phyloP scores from a whole-genome alignment of 2,797 vertebrate genomes.

The Orestias chungarensis region DNA sequence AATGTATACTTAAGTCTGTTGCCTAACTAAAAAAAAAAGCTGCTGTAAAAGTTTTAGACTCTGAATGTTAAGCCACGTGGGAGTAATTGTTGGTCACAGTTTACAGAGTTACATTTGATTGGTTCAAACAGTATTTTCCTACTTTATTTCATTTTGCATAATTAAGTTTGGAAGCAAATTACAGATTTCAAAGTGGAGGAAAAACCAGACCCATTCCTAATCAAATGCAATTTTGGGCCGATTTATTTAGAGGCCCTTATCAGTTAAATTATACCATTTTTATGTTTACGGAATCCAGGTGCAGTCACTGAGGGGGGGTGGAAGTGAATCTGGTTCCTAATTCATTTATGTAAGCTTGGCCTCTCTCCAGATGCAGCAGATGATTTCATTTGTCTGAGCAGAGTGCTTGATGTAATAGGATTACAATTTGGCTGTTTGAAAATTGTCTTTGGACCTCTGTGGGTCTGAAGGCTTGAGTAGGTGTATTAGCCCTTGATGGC shows the following conservation, averaged over 20 bases:
- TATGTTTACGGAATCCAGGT: conserved; percentile 68
- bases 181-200: conserved; percentile 13
- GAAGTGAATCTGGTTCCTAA: conserved; percentile 77
- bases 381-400: conserved; percentile 78
- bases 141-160: conserved; percentile 20
- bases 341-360: conserved; percentile 80
- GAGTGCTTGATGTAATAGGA: conserved; percentile 74
- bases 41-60: conserved; percentile 19
- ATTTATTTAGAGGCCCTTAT: conserved; percentile 70
- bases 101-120: conserved; percentile 12
- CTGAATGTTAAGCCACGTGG: not conserved
- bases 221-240: conserved; percentile 42
- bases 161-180: conserved; percentile 7
- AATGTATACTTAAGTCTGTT: not conserved
- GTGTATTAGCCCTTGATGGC: conserved; percentile 55
- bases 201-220: conserved; percentile 23
- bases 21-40: conserved; percentile 11
- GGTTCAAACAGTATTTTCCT: conserved; percentile 6
- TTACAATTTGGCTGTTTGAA: conserved; percentile 75
- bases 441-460: conserved; percentile 64
- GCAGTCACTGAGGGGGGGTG: conserved; percentile 68
- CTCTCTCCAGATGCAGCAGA: conserved; percentile 72
- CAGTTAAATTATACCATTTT: conserved; percentile 61
- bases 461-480: conserved; percentile 51
- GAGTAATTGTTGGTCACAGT: conserved; percentile 14